Conservation (phyloP, 2,797 vertebrate species). For the Basileuterus tristriatus region DNA sequence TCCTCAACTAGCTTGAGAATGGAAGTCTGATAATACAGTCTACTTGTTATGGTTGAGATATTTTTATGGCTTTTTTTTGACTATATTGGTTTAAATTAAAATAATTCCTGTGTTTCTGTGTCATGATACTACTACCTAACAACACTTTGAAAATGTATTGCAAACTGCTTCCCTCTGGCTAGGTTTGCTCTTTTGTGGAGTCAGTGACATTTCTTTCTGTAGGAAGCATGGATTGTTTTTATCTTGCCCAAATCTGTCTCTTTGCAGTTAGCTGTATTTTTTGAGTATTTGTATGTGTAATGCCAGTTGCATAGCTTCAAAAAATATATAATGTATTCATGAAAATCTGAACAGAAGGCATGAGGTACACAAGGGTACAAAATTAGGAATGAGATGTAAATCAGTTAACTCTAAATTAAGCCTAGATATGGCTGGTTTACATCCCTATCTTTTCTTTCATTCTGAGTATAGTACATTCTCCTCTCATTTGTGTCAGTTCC, state of each 20-base stretch:
- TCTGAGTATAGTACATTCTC: not conserved
- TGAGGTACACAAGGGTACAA: not conserved
- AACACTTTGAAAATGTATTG: not conserved
- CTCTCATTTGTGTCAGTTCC: not conserved
- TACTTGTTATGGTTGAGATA: not conserved
- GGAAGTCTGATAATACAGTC: not conserved
- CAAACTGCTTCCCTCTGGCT: not conserved
- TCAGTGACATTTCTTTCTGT: not conserved
- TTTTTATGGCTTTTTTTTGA: not conserved
- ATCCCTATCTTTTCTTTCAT: not conserved
- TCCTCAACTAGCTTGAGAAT: not conserved
- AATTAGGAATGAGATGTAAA: not conserved
- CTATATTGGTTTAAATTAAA: not conserved
- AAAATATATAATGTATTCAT: not conserved
- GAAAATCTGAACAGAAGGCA: not conserved
- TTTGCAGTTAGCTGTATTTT: not conserved
- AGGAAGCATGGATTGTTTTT: not conserved
- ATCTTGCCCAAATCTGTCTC: not conserved
- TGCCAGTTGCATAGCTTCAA: not conserved
- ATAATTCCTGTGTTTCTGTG: not conserved
- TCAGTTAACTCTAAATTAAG: not conserved
- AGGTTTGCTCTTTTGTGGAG: not conserved
- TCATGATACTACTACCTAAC: not conserved
- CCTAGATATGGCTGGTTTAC: not conserved
- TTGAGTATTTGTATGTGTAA: not conserved